Evolutionary conservation across 1,140 invertebrate genomes (phyloP).

Genomic region (Pseudomyrmex concolor): DNA sequence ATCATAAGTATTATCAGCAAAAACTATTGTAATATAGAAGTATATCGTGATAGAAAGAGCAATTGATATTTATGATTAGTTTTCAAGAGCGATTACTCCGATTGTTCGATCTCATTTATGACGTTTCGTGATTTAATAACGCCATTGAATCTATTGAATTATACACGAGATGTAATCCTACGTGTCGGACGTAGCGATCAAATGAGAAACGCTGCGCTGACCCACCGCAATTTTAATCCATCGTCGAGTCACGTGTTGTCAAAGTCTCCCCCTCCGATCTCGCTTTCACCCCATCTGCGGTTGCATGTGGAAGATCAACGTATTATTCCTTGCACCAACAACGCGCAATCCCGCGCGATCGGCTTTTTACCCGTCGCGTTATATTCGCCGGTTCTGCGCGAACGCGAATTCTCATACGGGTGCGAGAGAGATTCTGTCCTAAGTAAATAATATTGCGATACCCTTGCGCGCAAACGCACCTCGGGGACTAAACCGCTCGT

Average conservation of each 20-base stretch:
- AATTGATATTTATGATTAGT: not conserved
- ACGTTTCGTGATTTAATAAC: conserved; percentile 57
- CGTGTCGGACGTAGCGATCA: conserved; percentile 66
- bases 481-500: conserved; percentile 44
- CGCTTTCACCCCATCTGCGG: conserved; percentile 8
- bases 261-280: conserved; percentile 46
- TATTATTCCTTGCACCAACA: conserved; percentile 52
- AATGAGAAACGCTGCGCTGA: conserved; percentile 68
- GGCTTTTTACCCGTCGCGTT: conserved; percentile 40
- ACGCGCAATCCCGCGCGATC: conserved; percentile 28
- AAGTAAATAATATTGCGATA: conserved; percentile 63
- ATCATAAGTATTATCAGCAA: not conserved
- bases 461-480: conserved; percentile 50
- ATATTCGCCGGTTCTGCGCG: conserved; percentile 2
- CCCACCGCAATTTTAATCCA: conserved; percentile 72
- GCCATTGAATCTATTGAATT: conserved; percentile 62
- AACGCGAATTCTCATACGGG: conserved; percentile 22
- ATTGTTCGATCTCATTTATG: conserved; percentile 63
- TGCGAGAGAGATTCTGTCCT: conserved; percentile 44
- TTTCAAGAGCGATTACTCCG: not conserved
- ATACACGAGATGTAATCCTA: conserved; percentile 70
- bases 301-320: conserved; percentile 56
- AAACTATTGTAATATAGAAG: not conserved
- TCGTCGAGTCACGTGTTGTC: conserved; percentile 66
- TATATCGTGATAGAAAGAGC: no score